Evolutionary conservation across 2,888 invertebrate species (phyloP).

Genomic region (Nephrotoma flavescens): DNA sequence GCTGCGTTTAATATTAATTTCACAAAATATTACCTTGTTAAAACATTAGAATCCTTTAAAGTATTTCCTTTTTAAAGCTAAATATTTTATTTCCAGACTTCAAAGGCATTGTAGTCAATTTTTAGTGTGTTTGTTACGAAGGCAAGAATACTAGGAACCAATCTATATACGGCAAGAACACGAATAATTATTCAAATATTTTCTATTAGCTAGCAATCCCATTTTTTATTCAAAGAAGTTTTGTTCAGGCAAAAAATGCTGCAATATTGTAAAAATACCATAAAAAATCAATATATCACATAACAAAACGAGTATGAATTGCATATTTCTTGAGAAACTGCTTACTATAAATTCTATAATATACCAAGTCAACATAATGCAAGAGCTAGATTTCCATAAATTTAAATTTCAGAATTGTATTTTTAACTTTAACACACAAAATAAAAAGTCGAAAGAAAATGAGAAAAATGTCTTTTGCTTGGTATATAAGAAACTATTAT

Average conservation of each 20-base stretch:
- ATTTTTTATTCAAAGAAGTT: not conserved
- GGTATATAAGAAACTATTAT: not conserved
- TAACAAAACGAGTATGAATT: not conserved
- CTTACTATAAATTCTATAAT: not conserved
- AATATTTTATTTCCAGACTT: too few species aligned
- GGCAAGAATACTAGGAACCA: too few species aligned
- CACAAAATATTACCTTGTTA: too few species aligned
- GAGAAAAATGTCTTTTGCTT: not conserved
- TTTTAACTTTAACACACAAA: not conserved
- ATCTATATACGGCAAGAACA: too few species aligned
- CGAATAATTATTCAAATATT: too few species aligned
- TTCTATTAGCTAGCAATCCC: not conserved
- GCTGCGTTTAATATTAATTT: too few species aligned
- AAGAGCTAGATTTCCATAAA: not conserved
- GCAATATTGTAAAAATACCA: not conserved
- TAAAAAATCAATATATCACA: not conserved
- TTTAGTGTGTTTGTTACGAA: too few species aligned
- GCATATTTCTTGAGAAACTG: not conserved
- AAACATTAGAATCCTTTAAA: too few species aligned
- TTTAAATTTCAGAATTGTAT: not conserved
- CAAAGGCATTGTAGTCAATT: too few species aligned
- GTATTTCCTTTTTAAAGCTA: too few species aligned
- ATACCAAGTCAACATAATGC: not conserved
- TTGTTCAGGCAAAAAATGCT: not conserved
- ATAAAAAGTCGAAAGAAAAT: not conserved